Evolutionary conservation across 2,113 vertebrate species (phyloP), one percentile per base, ranked within the genome.

Genomic region (zebrafish (Danio rerio)): DNA sequence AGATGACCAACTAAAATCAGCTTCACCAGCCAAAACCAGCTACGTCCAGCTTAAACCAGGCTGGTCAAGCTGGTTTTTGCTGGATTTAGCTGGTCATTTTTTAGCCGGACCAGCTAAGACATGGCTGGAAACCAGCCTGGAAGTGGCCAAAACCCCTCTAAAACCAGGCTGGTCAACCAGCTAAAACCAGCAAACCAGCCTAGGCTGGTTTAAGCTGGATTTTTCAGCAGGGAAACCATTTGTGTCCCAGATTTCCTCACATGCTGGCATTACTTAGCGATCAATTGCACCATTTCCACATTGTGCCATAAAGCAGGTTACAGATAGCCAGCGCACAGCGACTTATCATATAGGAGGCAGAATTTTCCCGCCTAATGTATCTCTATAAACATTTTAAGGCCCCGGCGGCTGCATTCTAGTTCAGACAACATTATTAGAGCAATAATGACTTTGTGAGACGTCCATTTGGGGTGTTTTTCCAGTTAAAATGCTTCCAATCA

Each of bases 391-490:
- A 55, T 72, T 20, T 6, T 11, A 49, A 69, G 43, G 16, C 65
- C 65, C 16, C 8, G 3, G 1, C 21, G 5, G 13, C 50, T 53
- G 13, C 49, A 55, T 53, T 53, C 8, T 2, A 21, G 42, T 12
- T 12, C n/a, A 45, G 9, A 72, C 20, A 55, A 53, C 49, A 40
- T 72, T 31, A 69, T 69, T 69, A 55, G 50, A n/a, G 13, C 50
- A 55, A 42, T 55, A 73, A 73, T 73, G 50, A 40, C 53, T 73
- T 55, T 20, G 43, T 42, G 9, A 55, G 50, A 55, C 5, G 11
- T 72, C 70, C 9, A 59, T 61, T 76, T 76, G n/a, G 59, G 42
- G 4, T 47, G 13, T 76, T 76, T 59, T 47, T 20, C n/a, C 55
- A 11, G 2, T 47, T 47, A 2, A 15, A 47, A 76, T 47, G 73